Percentiles rank a stretch among this genome's conserved stretches.
These are phyloP conservation scores for Stenodera caucasica DNA, from an alignment of 2,888 invertebrate genomes.

Conservation along the genomic window DNA sequence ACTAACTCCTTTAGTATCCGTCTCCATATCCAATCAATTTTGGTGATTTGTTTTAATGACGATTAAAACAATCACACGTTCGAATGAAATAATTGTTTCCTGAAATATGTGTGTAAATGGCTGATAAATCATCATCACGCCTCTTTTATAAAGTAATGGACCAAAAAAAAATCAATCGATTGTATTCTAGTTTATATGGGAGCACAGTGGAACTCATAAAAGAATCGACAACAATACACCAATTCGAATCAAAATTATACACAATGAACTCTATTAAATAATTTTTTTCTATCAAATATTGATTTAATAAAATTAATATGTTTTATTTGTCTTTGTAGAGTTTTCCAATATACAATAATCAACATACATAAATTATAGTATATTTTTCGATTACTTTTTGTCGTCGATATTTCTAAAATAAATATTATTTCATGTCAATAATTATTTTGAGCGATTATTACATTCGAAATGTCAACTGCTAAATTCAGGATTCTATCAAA, in stretches of 20 bases:
- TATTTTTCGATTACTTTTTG: no score
- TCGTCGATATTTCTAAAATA: no score
- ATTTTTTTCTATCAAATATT: neutral
- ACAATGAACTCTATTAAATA: conserved; percentile 4
- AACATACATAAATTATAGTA: no score
- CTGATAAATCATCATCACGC: conserved; percentile 5
- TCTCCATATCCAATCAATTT: neutral
- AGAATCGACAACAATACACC: conserved; percentile 5
- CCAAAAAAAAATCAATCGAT: neutral
- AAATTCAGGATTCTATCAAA: conserved; percentile 23
- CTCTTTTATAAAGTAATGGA: conserved; percentile 4
- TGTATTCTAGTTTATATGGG: conserved; percentile 1
- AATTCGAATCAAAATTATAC: neutral
- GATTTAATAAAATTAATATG: neutral
- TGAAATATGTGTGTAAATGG: conserved; percentile 6
- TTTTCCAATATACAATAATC: no score
- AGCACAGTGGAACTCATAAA: neutral
- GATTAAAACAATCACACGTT: conserved; percentile 2
- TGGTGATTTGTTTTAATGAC: neutral
- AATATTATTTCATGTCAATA: no score
- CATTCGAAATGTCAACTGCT: conserved; percentile 23
- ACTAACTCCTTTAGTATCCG: no score
- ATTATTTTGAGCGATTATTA: neutral
- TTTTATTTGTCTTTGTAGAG: neutral
- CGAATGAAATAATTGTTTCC: conserved; percentile 1